These are phyloP conservation scores for Nannobrachium achirus DNA, from an alignment of 2,113 vertebrate genomes.

Conservation along the genomic window DNA sequence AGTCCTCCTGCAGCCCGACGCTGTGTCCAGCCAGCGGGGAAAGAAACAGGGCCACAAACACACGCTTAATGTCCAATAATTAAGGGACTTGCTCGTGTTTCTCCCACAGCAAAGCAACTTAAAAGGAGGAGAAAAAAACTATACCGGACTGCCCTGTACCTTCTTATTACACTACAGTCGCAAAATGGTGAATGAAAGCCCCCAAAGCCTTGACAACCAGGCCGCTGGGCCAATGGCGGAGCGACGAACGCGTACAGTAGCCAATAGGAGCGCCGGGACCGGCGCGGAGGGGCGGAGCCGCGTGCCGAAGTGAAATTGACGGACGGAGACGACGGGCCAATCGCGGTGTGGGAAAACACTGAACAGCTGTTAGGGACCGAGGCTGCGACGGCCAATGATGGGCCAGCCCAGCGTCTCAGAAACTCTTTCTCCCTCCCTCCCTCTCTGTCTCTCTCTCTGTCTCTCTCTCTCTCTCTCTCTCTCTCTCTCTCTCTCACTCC, in stretches of 20 bases:
- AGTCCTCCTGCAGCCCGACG: conserved; percentile 35
- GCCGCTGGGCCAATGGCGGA: conserved; percentile 79
- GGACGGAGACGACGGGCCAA: conserved; percentile 76
- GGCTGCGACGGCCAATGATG: conserved; percentile 79
- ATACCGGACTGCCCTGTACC: conserved; percentile 69
- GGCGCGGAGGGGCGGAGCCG: conserved; percentile 43
- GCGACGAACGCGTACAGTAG: conserved; percentile 73
- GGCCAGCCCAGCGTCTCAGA: conserved; percentile 37
- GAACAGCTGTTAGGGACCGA: conserved; percentile 83
- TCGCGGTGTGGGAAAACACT: conserved; percentile 78
- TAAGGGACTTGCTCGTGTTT: conserved; percentile 69
- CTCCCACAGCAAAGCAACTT: conserved; percentile 76
- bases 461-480: conserved; percentile 21
- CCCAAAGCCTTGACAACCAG: conserved; percentile 88
- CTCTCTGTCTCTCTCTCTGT: neutral
- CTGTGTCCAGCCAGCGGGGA: conserved; percentile 48
- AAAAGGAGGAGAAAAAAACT: conserved; percentile 81
- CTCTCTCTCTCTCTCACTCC: neutral
- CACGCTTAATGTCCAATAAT: conserved; percentile 51
- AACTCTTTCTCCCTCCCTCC: neutral
- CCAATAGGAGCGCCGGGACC: conserved; percentile 73
- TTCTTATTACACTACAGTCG: conserved; percentile 93
- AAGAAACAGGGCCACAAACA: conserved; percentile 56
- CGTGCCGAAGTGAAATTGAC: conserved; percentile 63
- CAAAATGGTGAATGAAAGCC: conserved; percentile 99